Conservation (phyloP, 2,797 vertebrate genomes). For the Microctenopoma steveboyesi region DNA sequence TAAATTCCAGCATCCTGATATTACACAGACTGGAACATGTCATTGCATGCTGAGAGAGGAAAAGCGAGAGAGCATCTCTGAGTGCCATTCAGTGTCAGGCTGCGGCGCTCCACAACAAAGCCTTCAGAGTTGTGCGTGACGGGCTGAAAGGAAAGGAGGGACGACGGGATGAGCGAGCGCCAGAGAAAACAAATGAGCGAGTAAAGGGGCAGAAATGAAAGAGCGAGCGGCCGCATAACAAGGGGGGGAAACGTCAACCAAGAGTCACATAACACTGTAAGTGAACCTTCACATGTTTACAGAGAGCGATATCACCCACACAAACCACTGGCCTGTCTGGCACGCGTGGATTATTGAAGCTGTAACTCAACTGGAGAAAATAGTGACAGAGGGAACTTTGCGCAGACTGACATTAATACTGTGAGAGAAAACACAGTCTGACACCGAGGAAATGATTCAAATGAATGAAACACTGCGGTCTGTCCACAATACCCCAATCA, state of each 20-base stretch:
- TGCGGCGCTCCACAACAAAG: conserved; percentile 56
- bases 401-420: background rate
- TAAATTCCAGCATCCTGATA: too few relatives aligned
- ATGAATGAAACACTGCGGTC: background rate
- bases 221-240: conserved; percentile 4
- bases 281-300: background rate
- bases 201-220: conserved; percentile 37
- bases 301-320: background rate
- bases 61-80: conserved; percentile 3
- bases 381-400: background rate
- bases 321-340: background rate
- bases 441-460: too few relatives aligned
- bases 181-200: conserved; percentile 51
- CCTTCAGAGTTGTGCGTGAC: conserved; percentile 39
- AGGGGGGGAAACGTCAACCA: conserved; percentile 9
- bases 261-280: background rate
- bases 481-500: background rate
- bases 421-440: background rate
- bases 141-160: conserved; percentile 52
- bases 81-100: conserved; percentile 68
- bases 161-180: conserved; percentile 51
- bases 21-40: too few relatives aligned
- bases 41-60: background rate
- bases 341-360: background rate
- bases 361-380: background rate